These are phyloP conservation scores for Julus scandinavius DNA, from an alignment of 2,888 invertebrate genomes.

Conservation along the genomic window DNA sequence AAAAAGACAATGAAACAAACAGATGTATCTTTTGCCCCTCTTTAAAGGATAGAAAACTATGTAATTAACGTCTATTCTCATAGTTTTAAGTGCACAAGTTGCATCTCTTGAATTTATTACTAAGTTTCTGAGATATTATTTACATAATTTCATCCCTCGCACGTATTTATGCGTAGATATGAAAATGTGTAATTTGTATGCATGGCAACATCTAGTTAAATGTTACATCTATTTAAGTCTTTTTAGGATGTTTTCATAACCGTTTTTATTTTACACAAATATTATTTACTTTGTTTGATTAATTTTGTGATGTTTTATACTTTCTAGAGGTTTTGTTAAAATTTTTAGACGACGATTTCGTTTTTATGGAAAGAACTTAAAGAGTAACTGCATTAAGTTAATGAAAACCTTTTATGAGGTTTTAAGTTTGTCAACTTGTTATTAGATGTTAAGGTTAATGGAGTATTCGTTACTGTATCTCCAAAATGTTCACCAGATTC, in stretches of 20 bases:
- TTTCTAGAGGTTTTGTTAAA: background rate
- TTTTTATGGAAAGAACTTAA: background rate
- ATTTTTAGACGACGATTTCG: background rate
- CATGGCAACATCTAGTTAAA: background rate
- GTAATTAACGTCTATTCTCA: background rate
- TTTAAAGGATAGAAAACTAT: background rate
- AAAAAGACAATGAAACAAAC: conserved; percentile 21
- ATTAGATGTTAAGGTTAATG: background rate
- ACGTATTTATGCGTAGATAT: background rate
- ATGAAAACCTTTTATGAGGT: conserved; percentile 9
- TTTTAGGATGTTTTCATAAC: background rate
- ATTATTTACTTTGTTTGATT: background rate
- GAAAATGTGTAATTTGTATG: background rate
- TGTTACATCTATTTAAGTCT: background rate
- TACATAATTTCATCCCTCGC: background rate
- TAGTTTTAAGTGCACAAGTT: background rate
- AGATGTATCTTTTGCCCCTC: background rate
- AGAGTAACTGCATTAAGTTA: conserved; percentile 7
- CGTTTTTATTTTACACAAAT: background rate
- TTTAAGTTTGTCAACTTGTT: background rate
- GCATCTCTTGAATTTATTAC: background rate
- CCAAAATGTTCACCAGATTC: no score
- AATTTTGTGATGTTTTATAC: background rate
- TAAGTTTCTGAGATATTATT: background rate
- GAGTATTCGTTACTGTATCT: no score